Conservation (phyloP, 1,140 invertebrate species). For the Caenorhabditis briggsae region DNA sequence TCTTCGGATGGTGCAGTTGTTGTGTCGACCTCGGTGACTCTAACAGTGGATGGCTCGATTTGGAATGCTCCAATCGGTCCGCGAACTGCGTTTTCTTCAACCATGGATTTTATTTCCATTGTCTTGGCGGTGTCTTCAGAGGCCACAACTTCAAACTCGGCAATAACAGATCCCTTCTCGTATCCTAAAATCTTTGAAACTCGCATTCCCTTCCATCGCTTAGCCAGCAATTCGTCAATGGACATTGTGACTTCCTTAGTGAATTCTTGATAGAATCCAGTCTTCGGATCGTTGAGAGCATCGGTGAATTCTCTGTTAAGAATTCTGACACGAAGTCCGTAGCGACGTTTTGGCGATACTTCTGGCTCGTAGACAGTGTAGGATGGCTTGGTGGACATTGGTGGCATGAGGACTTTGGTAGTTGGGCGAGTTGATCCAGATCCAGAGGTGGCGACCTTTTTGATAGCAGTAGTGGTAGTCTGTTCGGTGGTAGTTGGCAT, state of each 20-base stretch:
- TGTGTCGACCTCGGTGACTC: slow-evolving; percentile 58
- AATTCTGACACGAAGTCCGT: slow-evolving; percentile 66
- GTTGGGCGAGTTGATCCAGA: background rate
- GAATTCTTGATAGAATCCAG: slow-evolving; percentile 64
- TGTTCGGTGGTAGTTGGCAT: slow-evolving; percentile 27
- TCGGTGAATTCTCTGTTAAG: slow-evolving; percentile 66
- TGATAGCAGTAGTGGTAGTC: slow-evolving; percentile 37
- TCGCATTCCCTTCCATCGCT: slow-evolving; percentile 63
- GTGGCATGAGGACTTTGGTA: slow-evolving; percentile 20
- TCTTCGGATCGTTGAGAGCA: slow-evolving; percentile 61
- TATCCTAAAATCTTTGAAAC: slow-evolving; percentile 60
- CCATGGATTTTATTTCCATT: slow-evolving; percentile 61
- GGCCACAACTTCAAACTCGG: slow-evolving; percentile 63
- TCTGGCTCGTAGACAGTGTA: slow-evolving; percentile 50
- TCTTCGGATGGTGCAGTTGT: background rate
- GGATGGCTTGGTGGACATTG: slow-evolving; percentile 21
- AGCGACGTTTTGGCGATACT: slow-evolving; percentile 42
- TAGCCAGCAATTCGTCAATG: slow-evolving; percentile 48
- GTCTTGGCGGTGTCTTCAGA: slow-evolving; percentile 55
- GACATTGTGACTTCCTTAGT: slow-evolving; percentile 62
- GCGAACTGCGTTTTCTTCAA: slow-evolving; percentile 66
- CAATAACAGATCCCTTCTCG: slow-evolving; percentile 66
- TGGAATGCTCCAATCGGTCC: slow-evolving; percentile 60
- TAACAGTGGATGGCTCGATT: slow-evolving; percentile 67
- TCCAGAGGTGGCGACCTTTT: background rate